phyloP scores from a whole-genome alignment of 53 echinoderm and acorn worm genomes.

The Mesocentrotus franciscanus region DNA sequence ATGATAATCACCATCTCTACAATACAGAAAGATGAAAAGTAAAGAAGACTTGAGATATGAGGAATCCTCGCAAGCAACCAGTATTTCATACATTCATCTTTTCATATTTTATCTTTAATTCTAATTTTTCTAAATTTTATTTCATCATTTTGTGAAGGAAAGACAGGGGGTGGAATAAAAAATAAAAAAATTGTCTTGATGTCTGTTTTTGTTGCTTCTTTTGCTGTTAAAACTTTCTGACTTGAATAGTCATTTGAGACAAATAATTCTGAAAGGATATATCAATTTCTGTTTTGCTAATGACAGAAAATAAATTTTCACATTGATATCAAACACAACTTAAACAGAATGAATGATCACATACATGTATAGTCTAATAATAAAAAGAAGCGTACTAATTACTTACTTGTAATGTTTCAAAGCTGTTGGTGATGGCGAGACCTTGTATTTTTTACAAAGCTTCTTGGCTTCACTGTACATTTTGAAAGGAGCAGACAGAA shows the following conservation, averaged over 20 bases:
- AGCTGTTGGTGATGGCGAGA: slow-evolving; percentile 68
- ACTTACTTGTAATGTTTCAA: slow-evolving; percentile 95
- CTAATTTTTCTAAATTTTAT: too few species aligned
- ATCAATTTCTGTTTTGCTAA: too few species aligned
- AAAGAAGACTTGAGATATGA: background rate
- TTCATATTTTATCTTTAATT: too few species aligned
- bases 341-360: too few species aligned
- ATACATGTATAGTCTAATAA: too few species aligned
- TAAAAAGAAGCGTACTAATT: background rate
- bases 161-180: background rate
- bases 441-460: slow-evolving; percentile 89
- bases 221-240: background rate
- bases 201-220: background rate
- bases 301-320: too few species aligned
- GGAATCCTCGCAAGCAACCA: background rate
- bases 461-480: slow-evolving; percentile 83
- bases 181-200: background rate
- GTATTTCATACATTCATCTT: too few species aligned
- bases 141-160: background rate
- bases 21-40: slow-evolving; percentile 47
- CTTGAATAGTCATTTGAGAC: background rate
- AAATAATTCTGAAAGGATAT: background rate
- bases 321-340: too few species aligned
- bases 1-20: slow-evolving; percentile 95
- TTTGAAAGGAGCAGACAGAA: slow-evolving; percentile 11